Evolutionary conservation across 2,888 invertebrate genomes (phyloP).

Genomic region (Chrysolina americana): DNA sequence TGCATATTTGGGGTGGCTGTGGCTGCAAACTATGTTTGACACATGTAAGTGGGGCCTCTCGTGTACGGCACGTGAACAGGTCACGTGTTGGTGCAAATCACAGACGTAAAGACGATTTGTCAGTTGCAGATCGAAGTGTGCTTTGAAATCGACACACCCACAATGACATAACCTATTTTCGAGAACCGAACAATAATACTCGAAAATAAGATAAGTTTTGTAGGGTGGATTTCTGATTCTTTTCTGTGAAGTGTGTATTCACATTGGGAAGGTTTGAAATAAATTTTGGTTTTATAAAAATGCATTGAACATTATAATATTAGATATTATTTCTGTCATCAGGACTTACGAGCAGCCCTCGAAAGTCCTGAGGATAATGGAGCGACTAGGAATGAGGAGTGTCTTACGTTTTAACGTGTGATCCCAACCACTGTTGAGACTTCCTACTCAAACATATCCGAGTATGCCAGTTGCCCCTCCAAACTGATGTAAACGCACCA

Average conservation of each 20-base stretch:
- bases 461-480: too few species aligned
- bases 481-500: too few species aligned
- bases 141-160: constrained; percentile 62
- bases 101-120: constrained; percentile 61
- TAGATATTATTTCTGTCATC: too few species aligned
- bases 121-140: constrained; percentile 57
- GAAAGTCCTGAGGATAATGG: too few species aligned
- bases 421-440: too few species aligned
- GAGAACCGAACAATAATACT: constrained; percentile 31
- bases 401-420: too few species aligned
- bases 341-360: too few species aligned
- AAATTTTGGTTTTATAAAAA: not conserved
- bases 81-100: constrained; percentile 62
- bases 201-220: constrained; percentile 34
- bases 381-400: too few species aligned
- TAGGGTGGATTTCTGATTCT: constrained; percentile 23
- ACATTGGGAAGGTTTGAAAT: not conserved
- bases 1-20: constrained; percentile 31
- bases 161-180: constrained; percentile 46
- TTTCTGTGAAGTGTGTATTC: constrained; percentile 1
- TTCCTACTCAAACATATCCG: too few species aligned
- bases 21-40: constrained; percentile 66
- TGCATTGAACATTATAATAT: too few species aligned
- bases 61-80: constrained; percentile 59
- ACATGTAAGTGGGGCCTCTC: constrained; percentile 68